Conservation (phyloP, 2,797 vertebrate genomes). For the Coregonus sp. region DNA sequence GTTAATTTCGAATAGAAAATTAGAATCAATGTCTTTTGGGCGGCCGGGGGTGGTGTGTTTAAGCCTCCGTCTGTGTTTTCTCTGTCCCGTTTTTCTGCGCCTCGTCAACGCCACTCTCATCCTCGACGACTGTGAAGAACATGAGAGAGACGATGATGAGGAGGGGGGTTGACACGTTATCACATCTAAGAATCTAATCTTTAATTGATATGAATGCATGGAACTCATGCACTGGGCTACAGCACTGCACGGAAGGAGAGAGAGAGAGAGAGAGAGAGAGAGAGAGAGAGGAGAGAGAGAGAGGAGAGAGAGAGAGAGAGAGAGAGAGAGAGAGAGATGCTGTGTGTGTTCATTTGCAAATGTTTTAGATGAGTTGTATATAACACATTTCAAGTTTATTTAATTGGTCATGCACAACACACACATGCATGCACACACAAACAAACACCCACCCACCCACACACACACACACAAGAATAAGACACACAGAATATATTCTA, state of each 20-base stretch:
- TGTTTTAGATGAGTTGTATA: background rate
- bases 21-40: slow-evolving; percentile 68
- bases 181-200: background rate
- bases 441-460: too few species aligned
- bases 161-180: background rate
- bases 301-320: background rate
- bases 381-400: background rate
- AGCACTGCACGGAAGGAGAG: background rate
- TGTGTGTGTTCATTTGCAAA: slow-evolving; percentile 6
- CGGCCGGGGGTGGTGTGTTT: slow-evolving; percentile 53
- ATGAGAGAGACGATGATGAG: slow-evolving; percentile 29
- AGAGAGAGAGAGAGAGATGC: background rate
- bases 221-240: background rate
- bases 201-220: background rate
- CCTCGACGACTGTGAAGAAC: slow-evolving; percentile 89
- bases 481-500: background rate
- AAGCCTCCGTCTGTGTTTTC: slow-evolving; percentile 91
- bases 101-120: slow-evolving; percentile 87
- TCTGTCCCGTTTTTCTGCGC: slow-evolving; percentile 91
- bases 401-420: slow-evolving; percentile 34
- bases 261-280: background rate
- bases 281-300: background rate
- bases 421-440: background rate
- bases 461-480: too few species aligned
- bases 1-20: slow-evolving; percentile 72